Conservation (phyloP, 2,797 vertebrate genomes). For the Phalanger gymnotis region DNA sequence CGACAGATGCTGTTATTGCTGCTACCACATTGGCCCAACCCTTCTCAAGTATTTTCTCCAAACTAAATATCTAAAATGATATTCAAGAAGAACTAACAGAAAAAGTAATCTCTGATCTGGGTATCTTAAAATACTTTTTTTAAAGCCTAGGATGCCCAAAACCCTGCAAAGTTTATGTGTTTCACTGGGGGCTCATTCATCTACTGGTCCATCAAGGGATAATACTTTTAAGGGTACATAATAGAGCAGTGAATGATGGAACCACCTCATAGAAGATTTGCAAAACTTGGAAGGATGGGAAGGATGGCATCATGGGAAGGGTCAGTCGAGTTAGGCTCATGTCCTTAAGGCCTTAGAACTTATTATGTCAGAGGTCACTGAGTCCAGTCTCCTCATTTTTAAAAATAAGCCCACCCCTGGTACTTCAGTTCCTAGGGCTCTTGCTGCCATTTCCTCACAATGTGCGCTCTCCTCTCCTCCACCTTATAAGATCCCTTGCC, state of each 20-base stretch:
- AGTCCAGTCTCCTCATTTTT: not conserved
- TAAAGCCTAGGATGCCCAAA: not conserved
- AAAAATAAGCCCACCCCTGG: not conserved
- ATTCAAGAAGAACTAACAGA: conserved; percentile 36
- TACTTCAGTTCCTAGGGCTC: not conserved
- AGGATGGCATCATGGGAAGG: not conserved
- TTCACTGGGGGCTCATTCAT: not conserved
- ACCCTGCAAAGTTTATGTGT: not conserved
- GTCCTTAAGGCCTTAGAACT: not conserved
- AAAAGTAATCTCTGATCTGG: conserved; percentile 50
- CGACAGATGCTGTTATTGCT: not conserved
- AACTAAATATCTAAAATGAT: conserved; percentile 19
- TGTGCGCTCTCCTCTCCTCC: not conserved
- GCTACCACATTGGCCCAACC: not conserved
- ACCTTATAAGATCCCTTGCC: not conserved
- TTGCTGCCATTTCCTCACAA: not conserved
- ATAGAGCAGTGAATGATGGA: not conserved
- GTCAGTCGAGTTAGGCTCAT: rapidly evolving
- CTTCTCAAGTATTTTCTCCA: not conserved
- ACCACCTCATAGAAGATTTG: not conserved
- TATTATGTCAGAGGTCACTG: not conserved
- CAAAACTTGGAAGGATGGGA: not conserved
- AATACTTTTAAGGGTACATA: not conserved
- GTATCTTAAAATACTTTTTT: conserved; percentile 35
- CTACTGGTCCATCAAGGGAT: not conserved